Evolutionary conservation across 2,113 vertebrate species (phyloP), one percentile per base, ranked within the genome.

Genomic region (Pelecanoides urinatrix): DNA sequence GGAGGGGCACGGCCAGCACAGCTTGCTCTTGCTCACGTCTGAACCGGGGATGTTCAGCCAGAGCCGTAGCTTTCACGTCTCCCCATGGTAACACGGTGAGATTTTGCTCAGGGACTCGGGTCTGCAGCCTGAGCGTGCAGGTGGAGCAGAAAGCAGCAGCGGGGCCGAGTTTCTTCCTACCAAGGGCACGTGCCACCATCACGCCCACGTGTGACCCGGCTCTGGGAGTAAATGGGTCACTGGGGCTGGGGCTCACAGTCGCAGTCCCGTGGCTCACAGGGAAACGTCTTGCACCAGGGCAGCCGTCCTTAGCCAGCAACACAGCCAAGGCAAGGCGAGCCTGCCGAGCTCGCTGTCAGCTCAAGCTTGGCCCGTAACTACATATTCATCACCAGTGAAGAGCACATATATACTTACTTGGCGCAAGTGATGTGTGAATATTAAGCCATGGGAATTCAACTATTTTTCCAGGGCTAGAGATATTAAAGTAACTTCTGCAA

Each of bases 201-300:
- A 34, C 22, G 63, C 9, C 34, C 44, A 5, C 0, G 11, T 4
- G 63, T 27, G 52, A 53, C 45, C n/a, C 34, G 36, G 34, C 29
- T 7, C 36, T 7, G 59, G 26, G 30, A 61, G 45, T 2, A 23
- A 30, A 29, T 0, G 9, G 42, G 47, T 36, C 53, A 30, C 19
- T 10, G 18, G 44, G 44, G 50, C 86, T 40, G 9, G 1, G 66
- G 74, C 62, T 75, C 58, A 2, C 19, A 5, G 38, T 1, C 2
- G 0, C 16, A 38, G 19, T 15, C 30, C 30, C 6, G 2, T 2
- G 36, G 88, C 70, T 85, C 19, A 3, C 30, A n/a, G 50, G 10
- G 13, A 23, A 8, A 1, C 0, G 1, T 8, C n/a, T 25, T 21
- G 44, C 40, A 32, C 20, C n/a, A 6, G 62, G 49, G n/a, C 36